phyloP scores from a whole-genome alignment of 2,113 vertebrate species.

The Nerophis ophidion region DNA sequence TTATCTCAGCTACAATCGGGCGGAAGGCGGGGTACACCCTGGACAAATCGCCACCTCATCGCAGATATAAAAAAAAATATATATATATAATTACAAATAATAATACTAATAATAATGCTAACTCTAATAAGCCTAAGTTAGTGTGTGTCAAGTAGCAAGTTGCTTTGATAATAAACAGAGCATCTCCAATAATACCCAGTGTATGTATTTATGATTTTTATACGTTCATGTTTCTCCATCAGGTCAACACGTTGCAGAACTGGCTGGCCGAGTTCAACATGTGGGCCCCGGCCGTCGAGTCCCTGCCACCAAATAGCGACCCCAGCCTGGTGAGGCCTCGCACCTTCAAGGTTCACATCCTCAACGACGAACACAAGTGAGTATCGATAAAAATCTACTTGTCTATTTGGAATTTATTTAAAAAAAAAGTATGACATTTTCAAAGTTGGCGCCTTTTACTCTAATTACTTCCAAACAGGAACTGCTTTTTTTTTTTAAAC shows the following conservation, averaged over 20 bases:
- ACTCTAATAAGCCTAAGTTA: no score
- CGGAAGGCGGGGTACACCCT: no score
- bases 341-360: slow-evolving; percentile 91
- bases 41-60: no score
- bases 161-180: no score
- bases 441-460: neutral
- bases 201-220: neutral
- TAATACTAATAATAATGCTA: no score
- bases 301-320: slow-evolving; percentile 76
- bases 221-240: slow-evolving; percentile 1
- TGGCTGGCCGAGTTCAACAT: slow-evolving; percentile 96
- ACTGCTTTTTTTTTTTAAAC: neutral
- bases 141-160: no score
- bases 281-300: slow-evolving; percentile 86
- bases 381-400: slow-evolving; percentile 22
- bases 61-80: no score
- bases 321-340: slow-evolving; percentile 77
- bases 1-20: no score
- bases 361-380: slow-evolving; percentile 97
- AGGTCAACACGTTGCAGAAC: slow-evolving; percentile 97
- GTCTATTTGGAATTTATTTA: no score
- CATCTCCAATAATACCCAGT: no score
- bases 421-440: no score
- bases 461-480: neutral
- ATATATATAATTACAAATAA: no score